phyloP scores from a whole-genome alignment of 1,140 invertebrate species.

The Goniozus legneri region DNA sequence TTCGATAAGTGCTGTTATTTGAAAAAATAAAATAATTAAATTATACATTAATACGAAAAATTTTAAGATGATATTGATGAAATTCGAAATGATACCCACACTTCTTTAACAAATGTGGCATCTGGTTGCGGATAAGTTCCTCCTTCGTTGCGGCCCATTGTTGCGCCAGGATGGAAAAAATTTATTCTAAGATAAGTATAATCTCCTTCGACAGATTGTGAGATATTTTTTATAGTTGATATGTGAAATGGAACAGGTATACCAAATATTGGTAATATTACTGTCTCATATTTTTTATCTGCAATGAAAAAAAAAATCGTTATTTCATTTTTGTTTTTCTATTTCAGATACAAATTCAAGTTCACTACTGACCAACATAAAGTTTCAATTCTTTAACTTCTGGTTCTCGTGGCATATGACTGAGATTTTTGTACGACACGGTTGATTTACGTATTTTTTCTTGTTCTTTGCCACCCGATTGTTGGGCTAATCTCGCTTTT shows the following conservation, averaged over 20 bases:
- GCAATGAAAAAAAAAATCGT: constrained; percentile 40
- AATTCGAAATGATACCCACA: constrained; percentile 63
- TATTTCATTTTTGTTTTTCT: not conserved
- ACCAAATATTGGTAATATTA: constrained; percentile 95
- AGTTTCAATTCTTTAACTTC: constrained; percentile 94
- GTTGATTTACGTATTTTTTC: constrained; percentile 92
- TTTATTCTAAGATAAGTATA: constrained; percentile 99
- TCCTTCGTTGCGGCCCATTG: constrained; percentile 89
- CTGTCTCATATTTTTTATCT: constrained; percentile 96
- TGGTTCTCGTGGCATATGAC: constrained; percentile 88
- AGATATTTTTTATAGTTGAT: constrained; percentile 98
- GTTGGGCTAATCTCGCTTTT: constrained; percentile 83
- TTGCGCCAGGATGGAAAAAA: constrained; percentile 97
- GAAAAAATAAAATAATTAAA: constrained; percentile 18
- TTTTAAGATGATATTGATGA: not conserved
- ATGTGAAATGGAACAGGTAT: constrained; percentile 97
- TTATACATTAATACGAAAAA: constrained; percentile 7
- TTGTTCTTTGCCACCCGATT: constrained; percentile 79
- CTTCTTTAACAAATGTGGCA: constrained; percentile 96
- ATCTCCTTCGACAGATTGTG: constrained; percentile 96
- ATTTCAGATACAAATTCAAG: not conserved
- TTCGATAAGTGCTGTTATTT: constrained; percentile 97
- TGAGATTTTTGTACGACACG: constrained; percentile 90
- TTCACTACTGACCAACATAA: constrained; percentile 76
- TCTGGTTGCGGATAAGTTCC: constrained; percentile 89